These are phyloP conservation scores for Probaryconus sp. DNA, from an alignment of 1,140 invertebrate species.

Conservation along the genomic window DNA sequence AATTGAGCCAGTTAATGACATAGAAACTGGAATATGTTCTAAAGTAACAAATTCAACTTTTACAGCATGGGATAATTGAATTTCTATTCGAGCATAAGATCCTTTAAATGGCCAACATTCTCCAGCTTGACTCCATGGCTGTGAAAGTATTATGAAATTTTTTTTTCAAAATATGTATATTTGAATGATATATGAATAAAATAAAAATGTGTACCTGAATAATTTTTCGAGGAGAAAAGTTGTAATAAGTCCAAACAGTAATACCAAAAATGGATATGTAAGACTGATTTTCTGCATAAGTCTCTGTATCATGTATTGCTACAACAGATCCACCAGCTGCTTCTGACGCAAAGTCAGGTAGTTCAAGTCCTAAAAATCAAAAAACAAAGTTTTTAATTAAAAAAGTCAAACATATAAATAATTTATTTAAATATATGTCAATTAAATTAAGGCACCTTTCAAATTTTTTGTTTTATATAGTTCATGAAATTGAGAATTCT, in stretches of 20 bases:
- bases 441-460: too few relatives aligned
- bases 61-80: constrained; percentile 62
- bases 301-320: constrained; percentile 65
- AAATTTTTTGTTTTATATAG: too few relatives aligned
- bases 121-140: constrained; percentile 81
- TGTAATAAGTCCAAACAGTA: constrained; percentile 64
- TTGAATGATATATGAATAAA: background rate
- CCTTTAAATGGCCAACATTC: constrained; percentile 98
- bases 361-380: background rate
- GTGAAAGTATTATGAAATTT: too few relatives aligned
- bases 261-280: constrained; percentile 65
- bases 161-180: constrained; percentile 2
- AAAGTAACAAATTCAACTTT: constrained; percentile 86
- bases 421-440: too few relatives aligned
- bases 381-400: too few relatives aligned
- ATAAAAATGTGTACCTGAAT: constrained; percentile 59
- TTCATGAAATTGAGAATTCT: too few relatives aligned
- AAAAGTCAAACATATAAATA: too few relatives aligned
- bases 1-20: constrained; percentile 88
- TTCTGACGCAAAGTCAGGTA: constrained; percentile 71
- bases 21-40: constrained; percentile 89
- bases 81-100: constrained; percentile 82
- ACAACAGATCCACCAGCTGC: constrained; percentile 65
- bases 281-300: constrained; percentile 45
- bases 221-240: constrained; percentile 66